Evolutionary conservation across 2,797 vertebrate genomes (phyloP).

Genomic region (Thaleichthys pacificus): DNA sequence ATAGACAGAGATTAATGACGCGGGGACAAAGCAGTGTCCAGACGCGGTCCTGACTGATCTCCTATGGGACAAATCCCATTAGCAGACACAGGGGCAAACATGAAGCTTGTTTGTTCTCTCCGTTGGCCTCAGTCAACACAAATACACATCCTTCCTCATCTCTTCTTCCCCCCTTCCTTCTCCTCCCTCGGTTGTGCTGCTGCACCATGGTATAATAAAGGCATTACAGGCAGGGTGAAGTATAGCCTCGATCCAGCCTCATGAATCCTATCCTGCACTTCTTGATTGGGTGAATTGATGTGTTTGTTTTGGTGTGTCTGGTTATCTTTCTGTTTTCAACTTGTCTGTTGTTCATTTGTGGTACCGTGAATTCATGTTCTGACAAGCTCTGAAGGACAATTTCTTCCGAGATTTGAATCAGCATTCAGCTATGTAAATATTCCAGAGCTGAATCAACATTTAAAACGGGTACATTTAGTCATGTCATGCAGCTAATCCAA

Average conservation of each 20-base stretch:
- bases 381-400: not conserved
- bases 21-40: conserved; percentile 1
- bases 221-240: not conserved
- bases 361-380: not conserved
- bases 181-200: not conserved
- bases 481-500: too few species aligned
- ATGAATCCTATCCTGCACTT: not conserved
- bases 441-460: too few species aligned
- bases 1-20: conserved; percentile 27
- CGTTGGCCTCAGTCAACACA: not conserved
- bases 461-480: too few species aligned
- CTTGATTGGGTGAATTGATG: not conserved
- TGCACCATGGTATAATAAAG: not conserved
- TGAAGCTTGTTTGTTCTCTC: conserved; percentile 1
- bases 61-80: conserved; percentile 12
- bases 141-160: not conserved
- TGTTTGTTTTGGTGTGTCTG: not conserved
- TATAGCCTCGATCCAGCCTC: not conserved
- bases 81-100: conserved; percentile 12
- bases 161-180: not conserved
- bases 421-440: too few species aligned
- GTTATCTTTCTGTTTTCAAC: not conserved
- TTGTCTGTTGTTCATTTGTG: not conserved
- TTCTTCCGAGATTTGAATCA: too few species aligned
- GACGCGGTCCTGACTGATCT: conserved; percentile 1